Percentiles rank a stretch among this genome's conserved stretches.
Evolutionary conservation across 2,113 vertebrate species (phyloP).

Genomic region (Ophiodon elongatus): DNA sequence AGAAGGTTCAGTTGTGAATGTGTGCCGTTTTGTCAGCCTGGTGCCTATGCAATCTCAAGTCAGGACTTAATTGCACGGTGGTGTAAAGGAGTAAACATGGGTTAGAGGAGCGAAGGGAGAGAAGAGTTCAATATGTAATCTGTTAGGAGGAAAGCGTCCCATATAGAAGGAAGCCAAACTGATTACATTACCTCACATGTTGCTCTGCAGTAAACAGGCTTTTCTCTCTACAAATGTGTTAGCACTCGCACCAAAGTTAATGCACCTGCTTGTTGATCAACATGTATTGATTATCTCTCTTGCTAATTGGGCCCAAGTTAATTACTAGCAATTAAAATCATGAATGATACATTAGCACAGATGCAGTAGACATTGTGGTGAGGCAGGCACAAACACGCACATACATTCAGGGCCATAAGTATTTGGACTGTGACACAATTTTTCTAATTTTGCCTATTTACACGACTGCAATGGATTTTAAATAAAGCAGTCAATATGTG

Average conservation of each 20-base stretch:
- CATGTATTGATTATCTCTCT: slow-evolving; percentile 82
- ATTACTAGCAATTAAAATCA: slow-evolving; percentile 83
- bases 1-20: slow-evolving; percentile 32
- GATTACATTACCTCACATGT: slow-evolving; percentile 49
- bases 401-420: no score
- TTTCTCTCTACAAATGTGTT: slow-evolving; percentile 50
- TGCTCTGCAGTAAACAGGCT: slow-evolving; percentile 34
- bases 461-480: no score
- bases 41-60: slow-evolving; percentile 53
- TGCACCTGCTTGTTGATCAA: slow-evolving; percentile 74
- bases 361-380: slow-evolving; percentile 31
- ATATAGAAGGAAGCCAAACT: slow-evolving; percentile 49
- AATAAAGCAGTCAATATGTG: no score
- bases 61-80: slow-evolving; percentile 68
- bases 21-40: slow-evolving; percentile 44
- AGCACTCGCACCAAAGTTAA: slow-evolving; percentile 56
- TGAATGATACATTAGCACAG: slow-evolving; percentile 80
- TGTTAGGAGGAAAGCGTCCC: slow-evolving; percentile 51
- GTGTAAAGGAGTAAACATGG: slow-evolving; percentile 45
- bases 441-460: no score
- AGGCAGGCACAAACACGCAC: slow-evolving; percentile 1
- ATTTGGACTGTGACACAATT: no score
- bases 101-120: slow-evolving; percentile 36
- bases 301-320: slow-evolving; percentile 81
- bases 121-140: slow-evolving; percentile 70